phyloP scores from a whole-genome alignment of 2,113 vertebrate species.

The Calidris pugnax region DNA sequence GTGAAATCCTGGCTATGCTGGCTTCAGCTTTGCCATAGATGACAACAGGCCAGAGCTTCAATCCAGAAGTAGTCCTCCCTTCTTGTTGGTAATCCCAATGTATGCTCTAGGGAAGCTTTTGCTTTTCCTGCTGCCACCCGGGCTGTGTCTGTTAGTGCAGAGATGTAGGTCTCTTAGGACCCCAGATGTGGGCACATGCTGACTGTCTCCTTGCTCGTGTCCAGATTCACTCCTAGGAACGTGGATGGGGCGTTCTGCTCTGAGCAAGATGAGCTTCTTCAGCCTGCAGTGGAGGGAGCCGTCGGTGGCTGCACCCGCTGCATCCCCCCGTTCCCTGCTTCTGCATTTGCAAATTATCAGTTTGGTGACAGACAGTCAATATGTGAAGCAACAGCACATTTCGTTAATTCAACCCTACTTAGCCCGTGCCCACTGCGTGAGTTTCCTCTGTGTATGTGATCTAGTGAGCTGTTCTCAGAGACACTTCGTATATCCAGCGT shows the following conservation, averaged over 20 bases:
- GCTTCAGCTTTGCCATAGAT: neutral
- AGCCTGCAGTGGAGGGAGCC: neutral
- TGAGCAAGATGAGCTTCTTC: neutral
- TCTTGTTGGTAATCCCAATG: neutral
- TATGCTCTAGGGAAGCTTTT: neutral
- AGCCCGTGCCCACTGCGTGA: neutral
- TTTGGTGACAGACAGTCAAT: constrained; percentile 23
- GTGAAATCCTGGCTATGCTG: neutral
- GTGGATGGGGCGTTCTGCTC: neutral
- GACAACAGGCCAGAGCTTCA: neutral
- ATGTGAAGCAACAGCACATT: constrained; percentile 1
- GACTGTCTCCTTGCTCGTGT: neutral
- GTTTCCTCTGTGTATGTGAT: neutral
- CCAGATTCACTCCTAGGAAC: neutral
- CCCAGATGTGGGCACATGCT: neutral
- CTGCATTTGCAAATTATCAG: neutral
- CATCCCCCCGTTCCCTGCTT: neutral
- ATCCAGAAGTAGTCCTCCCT: neutral
- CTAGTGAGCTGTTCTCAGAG: neutral
- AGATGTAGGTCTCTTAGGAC: neutral
- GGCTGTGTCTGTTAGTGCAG: neutral
- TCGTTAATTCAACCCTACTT: constrained; percentile 38
- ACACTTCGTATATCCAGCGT: neutral
- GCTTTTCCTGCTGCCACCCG: neutral
- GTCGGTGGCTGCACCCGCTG: neutral